Base-by-base conservation (phyloP, 1,140 invertebrate species). In the Drosophila pachea region DNA sequence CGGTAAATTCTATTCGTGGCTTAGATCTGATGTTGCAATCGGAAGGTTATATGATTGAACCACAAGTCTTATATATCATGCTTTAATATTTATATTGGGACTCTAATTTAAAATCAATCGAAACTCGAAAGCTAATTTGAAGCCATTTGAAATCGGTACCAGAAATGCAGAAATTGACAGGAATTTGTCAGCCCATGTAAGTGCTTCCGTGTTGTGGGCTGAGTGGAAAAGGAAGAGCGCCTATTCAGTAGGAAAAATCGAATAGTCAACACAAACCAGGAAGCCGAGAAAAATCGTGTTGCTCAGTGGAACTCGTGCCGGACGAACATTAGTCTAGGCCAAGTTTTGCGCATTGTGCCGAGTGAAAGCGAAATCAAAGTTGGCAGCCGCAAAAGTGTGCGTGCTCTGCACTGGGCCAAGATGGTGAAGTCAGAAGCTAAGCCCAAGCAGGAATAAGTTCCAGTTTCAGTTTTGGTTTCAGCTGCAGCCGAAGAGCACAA, bases 1-100 rank as follows among this genome's bases (percentile, higher is more conserved):
- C 78, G 58, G 49, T 74, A 83, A 56, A 74, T 68, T 82, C 58
- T 35, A 43, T 42, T 38, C 22, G 31, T 38, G 59, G 14, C 31
- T 16, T 42, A 42, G 8, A 31, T 54, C 36, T 42, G n/a, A 54
- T 43, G 40, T 33, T 45, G 8, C 4, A 12, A 56, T 22, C 11
- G 3, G 5, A 33, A 45, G 16, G 12, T 7, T 45, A 9, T 56
- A 3, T 14, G 32, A 55, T 14, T n/a, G n/a, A 12, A 14, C 11
- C 36, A 8, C 5, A 33, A 8, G 14, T 38, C 36, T 8, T 11
- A 8, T 38, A 38, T 35, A 7, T 35, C 8, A 9, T 35, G 35
- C 2, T 4, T 7, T 38, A 8, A 11, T 7, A 38, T 9, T 38
- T 38, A 38, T 9, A 1, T 22, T 22, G 22, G 22, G 22, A 22